phyloP scores from a whole-genome alignment of 2,797 vertebrate species.

The Semotilus atromaculatus region DNA sequence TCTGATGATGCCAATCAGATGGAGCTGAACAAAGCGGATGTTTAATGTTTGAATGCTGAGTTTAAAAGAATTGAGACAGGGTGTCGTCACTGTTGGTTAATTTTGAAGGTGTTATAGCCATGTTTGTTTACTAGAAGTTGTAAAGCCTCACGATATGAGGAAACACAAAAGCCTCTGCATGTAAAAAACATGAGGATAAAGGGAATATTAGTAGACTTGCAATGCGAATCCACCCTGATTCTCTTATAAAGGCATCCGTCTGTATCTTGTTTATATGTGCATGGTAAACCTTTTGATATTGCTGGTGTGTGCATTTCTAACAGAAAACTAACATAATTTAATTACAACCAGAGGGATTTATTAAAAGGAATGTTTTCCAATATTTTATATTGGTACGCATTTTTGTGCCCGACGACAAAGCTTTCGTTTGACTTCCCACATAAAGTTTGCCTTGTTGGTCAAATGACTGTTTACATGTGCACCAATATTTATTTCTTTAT shows the following conservation, averaged over 20 bases:
- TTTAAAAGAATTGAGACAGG: constrained; percentile 40
- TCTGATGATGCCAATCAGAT: constrained; percentile 38
- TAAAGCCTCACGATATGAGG: constrained; percentile 39
- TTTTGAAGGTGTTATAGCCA: constrained; percentile 34
- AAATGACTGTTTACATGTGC: background rate
- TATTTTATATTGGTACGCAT: background rate
- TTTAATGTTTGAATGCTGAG: constrained; percentile 28
- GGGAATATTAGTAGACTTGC: constrained; percentile 31
- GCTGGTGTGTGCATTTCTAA: constrained; percentile 9
- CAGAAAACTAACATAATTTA: constrained; percentile 23
- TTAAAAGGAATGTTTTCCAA: background rate
- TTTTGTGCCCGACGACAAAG: background rate
- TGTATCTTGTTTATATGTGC: constrained; percentile 1
- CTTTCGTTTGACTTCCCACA: background rate
- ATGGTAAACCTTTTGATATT: constrained; percentile 16
- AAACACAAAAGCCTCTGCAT: constrained; percentile 30
- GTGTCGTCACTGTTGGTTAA: constrained; percentile 32
- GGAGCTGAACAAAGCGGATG: constrained; percentile 22
- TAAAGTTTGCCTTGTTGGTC: background rate
- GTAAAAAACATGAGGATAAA: constrained; percentile 41
- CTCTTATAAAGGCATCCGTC: background rate
- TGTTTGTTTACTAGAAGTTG: constrained; percentile 42
- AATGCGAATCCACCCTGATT: background rate
- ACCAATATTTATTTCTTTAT: too few relatives aligned
- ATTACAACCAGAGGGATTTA: constrained; percentile 41